A percentile compares a stretch with the other conserved stretches of the same genome.
These are phyloP conservation scores for Mohoua ochrocephala DNA, from an alignment of 2,113 vertebrate species.

Conservation along the genomic window DNA sequence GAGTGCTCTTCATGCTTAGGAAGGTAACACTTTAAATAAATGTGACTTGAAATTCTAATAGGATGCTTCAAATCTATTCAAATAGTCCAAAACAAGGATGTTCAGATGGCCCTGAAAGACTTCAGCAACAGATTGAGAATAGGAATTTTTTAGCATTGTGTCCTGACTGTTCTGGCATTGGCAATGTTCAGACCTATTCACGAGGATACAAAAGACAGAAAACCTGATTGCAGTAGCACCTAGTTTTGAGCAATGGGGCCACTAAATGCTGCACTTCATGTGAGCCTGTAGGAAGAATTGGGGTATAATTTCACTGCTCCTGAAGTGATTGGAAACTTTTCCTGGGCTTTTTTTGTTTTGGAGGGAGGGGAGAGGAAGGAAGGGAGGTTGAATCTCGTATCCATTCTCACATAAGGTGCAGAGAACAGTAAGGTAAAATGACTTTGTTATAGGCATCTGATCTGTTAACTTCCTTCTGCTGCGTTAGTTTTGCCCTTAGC, in stretches of 20 bases:
- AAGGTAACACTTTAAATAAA: neutral
- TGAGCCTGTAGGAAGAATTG: neutral
- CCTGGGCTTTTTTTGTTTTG: neutral
- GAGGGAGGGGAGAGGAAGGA: neutral
- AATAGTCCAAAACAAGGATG: neutral
- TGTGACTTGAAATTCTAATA: neutral
- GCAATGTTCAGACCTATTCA: conserved; percentile 24
- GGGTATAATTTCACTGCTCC: neutral
- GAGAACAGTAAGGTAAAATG: neutral
- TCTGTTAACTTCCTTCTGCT: neutral
- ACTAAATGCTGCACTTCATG: neutral
- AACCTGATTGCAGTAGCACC: neutral
- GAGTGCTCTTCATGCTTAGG: neutral
- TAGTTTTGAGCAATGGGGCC: neutral
- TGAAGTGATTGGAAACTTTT: neutral
- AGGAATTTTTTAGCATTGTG: conserved; percentile 14
- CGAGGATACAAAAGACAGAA: conserved; percentile 15
- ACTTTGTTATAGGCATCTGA: neutral
- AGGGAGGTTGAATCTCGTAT: neutral
- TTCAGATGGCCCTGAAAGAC: neutral
- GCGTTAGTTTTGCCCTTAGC: neutral
- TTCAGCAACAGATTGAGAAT: neutral
- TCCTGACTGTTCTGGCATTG: neutral
- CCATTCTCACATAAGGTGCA: neutral
- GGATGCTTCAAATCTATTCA: neutral